Conservation (phyloP, 2,888 invertebrate species). For the Pyrgus malvae region DNA sequence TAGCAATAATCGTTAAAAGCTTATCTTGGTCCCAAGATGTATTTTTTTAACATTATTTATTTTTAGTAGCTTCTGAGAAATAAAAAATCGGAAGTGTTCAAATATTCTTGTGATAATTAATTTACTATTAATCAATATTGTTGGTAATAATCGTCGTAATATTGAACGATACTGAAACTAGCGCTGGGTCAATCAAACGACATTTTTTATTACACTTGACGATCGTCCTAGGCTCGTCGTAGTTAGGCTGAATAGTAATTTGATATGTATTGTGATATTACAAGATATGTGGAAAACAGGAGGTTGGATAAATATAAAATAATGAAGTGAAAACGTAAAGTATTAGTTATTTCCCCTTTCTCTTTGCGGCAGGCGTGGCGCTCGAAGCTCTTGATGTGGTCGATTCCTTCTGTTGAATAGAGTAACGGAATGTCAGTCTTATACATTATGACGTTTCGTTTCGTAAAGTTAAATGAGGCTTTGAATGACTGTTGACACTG, state of each 20-base stretch:
- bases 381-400: slow-evolving; percentile 62
- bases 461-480: too few species aligned
- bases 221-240: slow-evolving; percentile 40
- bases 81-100: too few species aligned
- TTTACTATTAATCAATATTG: too few species aligned
- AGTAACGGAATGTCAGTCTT: not conserved
- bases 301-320: slow-evolving; percentile 72
- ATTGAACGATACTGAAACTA: too few species aligned
- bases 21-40: slow-evolving; percentile 15
- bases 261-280: slow-evolving; percentile 81
- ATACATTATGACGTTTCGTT: not conserved
- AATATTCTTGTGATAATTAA: too few species aligned
- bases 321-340: slow-evolving; percentile 63
- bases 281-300: slow-evolving; percentile 76
- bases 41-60: too few species aligned
- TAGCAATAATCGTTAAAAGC: not conserved
- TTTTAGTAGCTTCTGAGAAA: too few species aligned
- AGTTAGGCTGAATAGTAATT: slow-evolving; percentile 50
- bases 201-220: slow-evolving; percentile 9
- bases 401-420: slow-evolving; percentile 51
- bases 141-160: too few species aligned
- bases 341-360: slow-evolving; percentile 78
- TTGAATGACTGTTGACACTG: too few species aligned
- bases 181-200: slow-evolving; percentile 16
- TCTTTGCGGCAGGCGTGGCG: slow-evolving; percentile 72